A percentile compares a stretch with the other conserved stretches of the same genome.
Conservation (phyloP, 64 coral and sea anemone species). For the Actinia tenebrosa region DNA sequence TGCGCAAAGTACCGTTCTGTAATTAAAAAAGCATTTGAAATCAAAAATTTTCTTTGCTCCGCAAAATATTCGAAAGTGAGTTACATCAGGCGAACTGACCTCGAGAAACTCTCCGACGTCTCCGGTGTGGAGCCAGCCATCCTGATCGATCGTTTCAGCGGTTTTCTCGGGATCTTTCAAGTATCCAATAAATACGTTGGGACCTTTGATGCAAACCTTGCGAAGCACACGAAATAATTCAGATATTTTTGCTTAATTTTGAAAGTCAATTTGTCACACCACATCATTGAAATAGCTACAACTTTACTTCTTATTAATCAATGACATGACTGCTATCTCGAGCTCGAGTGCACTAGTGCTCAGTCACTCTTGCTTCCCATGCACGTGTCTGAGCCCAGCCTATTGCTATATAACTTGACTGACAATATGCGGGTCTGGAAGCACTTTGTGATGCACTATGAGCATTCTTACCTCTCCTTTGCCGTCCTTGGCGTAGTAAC, state of each 20-base stretch:
- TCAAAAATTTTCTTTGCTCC: background rate
- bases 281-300: too few relatives aligned
- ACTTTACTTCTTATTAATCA: too few relatives aligned
- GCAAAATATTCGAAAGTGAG: background rate
- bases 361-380: too few relatives aligned
- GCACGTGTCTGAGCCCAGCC: too few relatives aligned
- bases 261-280: too few relatives aligned
- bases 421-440: too few relatives aligned
- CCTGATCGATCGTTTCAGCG: constrained; percentile 79
- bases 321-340: too few relatives aligned
- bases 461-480: constrained; percentile 66
- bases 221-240: background rate
- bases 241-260: too few relatives aligned
- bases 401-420: too few relatives aligned
- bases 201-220: constrained; percentile 82
- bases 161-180: constrained; percentile 77
- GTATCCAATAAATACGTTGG: constrained; percentile 80
- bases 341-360: too few relatives aligned
- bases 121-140: constrained; percentile 96
- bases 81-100: constrained; percentile 11
- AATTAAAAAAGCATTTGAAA: background rate
- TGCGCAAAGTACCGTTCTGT: constrained; percentile 89
- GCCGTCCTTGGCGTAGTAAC: constrained; percentile 62
- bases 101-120: constrained; percentile 82
- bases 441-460: too few relatives aligned